phyloP scores from a whole-genome alignment of 2,888 invertebrate genomes.

The Laothoe populi region DNA sequence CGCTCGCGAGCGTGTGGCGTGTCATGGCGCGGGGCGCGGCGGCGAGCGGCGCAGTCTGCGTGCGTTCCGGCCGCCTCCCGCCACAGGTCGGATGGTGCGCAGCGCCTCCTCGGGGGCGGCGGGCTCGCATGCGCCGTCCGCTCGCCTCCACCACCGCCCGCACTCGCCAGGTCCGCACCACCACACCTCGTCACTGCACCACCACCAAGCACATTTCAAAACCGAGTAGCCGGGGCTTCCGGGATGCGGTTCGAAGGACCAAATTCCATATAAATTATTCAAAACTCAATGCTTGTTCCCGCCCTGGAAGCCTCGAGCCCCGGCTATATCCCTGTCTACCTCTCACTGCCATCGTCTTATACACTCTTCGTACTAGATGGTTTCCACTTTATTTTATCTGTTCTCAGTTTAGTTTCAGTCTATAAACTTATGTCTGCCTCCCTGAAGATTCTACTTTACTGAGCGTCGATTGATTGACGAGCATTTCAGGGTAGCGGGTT shows the following conservation, averaged over 20 bases:
- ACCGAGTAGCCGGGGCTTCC: slow-evolving; percentile 13
- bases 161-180: slow-evolving; percentile 49
- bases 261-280: neutral
- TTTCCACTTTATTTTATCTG: slow-evolving; percentile 21
- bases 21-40: slow-evolving; percentile 44
- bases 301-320: slow-evolving; percentile 27
- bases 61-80: slow-evolving; percentile 54
- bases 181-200: slow-evolving; percentile 37
- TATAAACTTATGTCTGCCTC: slow-evolving; percentile 20
- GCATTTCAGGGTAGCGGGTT: slow-evolving; percentile 38
- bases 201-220: too few species aligned
- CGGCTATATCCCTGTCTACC: slow-evolving; percentile 10
- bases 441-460: slow-evolving; percentile 37
- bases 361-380: slow-evolving; percentile 12
- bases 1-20: slow-evolving; percentile 53
- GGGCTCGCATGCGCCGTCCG: slow-evolving; percentile 69
- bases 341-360: slow-evolving; percentile 3
- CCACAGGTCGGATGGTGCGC: slow-evolving; percentile 81
- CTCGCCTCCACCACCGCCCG: slow-evolving; percentile 67
- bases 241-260: slow-evolving; percentile 11
- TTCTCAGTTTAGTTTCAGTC: slow-evolving; percentile 22
- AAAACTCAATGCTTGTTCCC: too few species aligned
- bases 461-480: slow-evolving; percentile 37
- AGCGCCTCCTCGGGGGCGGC: slow-evolving; percentile 81
- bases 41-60: slow-evolving; percentile 49